Percentiles rank a stretch among this genome's conserved stretches.
Conservation (phyloP, 2,113 vertebrate genomes). For the Diphyllodes magnificus region DNA sequence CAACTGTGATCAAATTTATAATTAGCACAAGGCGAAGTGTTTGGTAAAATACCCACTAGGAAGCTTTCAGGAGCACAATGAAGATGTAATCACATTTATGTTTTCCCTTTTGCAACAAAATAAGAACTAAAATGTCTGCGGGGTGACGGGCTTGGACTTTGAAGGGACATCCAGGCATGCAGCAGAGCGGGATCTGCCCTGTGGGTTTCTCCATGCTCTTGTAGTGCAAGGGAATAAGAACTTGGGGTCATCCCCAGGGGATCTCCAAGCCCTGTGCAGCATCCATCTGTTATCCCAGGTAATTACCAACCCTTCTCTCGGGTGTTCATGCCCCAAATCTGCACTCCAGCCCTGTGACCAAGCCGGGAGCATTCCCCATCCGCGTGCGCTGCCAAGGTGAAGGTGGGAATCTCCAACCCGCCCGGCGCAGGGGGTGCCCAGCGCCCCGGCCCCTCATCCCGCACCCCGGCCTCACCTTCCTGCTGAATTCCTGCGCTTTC, state of each 20-base stretch:
- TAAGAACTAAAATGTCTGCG: not conserved
- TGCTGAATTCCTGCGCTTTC: conserved; percentile 92
- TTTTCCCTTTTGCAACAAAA: not conserved
- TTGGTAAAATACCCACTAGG: not conserved
- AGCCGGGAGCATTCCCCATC: not conserved
- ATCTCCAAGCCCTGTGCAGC: not conserved
- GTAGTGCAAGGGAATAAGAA: not conserved
- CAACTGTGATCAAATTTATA: conserved; percentile 4
- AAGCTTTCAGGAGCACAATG: not conserved
- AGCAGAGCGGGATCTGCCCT: not conserved
- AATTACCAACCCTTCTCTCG: not conserved
- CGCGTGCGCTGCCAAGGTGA: accelerated
- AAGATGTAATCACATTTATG: not conserved
- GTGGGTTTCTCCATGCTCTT: accelerated
- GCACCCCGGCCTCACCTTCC: conserved; percentile 68
- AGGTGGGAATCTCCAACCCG: accelerated
- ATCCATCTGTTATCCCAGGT: not conserved
- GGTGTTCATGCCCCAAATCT: accelerated
- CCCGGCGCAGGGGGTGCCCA: accelerated
- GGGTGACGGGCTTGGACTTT: not conserved
- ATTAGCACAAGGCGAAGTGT: not conserved
- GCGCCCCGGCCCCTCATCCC: accelerated
- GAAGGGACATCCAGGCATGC: not conserved
- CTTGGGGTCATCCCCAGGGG: not conserved
- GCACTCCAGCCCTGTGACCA: not conserved